Evolutionary conservation across 2,113 vertebrate genomes (phyloP), one percentile per base, ranked within the genome.

Genomic region (Pundamilia nyererei): DNA sequence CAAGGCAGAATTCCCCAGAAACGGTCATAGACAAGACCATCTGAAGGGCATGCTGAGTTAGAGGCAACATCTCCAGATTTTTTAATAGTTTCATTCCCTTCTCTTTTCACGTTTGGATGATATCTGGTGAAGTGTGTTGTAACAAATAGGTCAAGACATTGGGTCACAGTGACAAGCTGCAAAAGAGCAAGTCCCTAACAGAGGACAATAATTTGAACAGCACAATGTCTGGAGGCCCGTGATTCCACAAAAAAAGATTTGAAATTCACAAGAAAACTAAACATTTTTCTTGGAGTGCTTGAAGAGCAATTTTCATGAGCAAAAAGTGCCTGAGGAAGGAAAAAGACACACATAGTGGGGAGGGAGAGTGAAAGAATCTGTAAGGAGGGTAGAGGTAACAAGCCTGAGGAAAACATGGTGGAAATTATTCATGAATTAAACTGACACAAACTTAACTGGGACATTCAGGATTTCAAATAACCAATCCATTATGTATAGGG

Each of bases 341-440:
- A 38, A n/a, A 13, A 84, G 9, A 81, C 19, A 24, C n/a, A 38
- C 11, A 68, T 17, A 82, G 10, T 4, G 24, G 19, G 17, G 24
- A 14, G 86, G 60, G 14, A 47, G 47, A 56, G 24, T 10, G 14
- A 81, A 8, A 35, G 35, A 14, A 80, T 87, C 82, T 82, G 65
- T 84, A 14, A 68, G 72, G 86, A 84, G 15, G 77, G 58, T 33
- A n/a, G 40, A 80, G 7, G 56, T 87, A 77, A 86, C 77, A 80
- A 87, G 80, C 86, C 53, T 42, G 84, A 93, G 68, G 42, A 92
- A 93, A 90, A 92, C 87, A 92, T 68, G 42, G 17, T 42, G 84
- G 86, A 83, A 94, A 92, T 92, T 92, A 95, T 94, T 93, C 55
- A 93, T 93, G 90, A 92, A 83, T 90, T 90, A 86, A 93, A 92